Evolutionary conservation across 2,797 vertebrate genomes (phyloP).

Genomic region (Amphiprion clarkii): DNA sequence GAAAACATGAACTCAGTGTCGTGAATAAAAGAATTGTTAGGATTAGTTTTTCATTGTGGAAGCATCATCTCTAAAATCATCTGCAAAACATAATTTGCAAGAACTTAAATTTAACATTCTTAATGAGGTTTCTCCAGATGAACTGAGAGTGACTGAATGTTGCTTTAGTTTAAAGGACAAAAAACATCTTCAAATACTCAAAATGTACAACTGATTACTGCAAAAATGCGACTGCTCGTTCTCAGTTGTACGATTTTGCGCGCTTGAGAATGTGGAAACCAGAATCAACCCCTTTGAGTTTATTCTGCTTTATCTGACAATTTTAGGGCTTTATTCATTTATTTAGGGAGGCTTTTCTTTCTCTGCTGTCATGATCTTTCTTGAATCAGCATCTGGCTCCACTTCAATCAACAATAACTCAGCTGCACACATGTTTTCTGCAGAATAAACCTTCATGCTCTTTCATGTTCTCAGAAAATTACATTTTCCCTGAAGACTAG

Average conservation of each 20-base stretch:
- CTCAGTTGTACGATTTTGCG: background rate
- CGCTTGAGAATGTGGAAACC: no score
- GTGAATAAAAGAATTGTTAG: background rate
- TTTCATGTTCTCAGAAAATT: slow-evolving; percentile 21
- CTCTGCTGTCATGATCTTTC: background rate
- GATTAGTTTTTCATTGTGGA: no score
- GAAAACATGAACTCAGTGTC: background rate
- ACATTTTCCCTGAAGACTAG: slow-evolving; percentile 12
- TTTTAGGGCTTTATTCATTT: no score
- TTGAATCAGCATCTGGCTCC: slow-evolving; percentile 4
- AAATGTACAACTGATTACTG: background rate
- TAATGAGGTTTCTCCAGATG: slow-evolving; percentile 8
- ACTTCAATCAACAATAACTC: slow-evolving; percentile 7
- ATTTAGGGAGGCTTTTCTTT: background rate
- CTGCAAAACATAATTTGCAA: background rate
- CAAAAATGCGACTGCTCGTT: background rate
- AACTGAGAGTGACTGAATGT: background rate
- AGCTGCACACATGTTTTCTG: slow-evolving; percentile 24
- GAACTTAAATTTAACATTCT: background rate
- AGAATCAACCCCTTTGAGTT: no score
- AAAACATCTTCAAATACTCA: background rate
- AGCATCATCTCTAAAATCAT: background rate
- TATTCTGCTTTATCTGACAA: no score
- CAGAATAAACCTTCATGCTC: slow-evolving; percentile 23
- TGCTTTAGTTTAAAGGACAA: background rate